Evolutionary conservation across 2,113 vertebrate genomes (phyloP), one percentile per base, ranked within the genome.

Genomic region (Centropristis striata): DNA sequence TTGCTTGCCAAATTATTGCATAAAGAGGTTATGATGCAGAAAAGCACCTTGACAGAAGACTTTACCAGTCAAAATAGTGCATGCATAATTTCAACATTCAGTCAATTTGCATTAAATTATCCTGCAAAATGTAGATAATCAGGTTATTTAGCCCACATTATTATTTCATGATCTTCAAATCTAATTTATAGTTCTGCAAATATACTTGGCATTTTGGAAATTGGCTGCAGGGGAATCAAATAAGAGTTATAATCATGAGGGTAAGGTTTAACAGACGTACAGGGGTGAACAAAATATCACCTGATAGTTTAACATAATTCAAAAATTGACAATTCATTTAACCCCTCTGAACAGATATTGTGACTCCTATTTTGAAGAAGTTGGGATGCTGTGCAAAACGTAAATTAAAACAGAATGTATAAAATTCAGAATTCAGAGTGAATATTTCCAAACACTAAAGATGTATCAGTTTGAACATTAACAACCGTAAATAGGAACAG

Each of bases 11-110:
- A 32, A 50, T 28, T 9, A 74, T 4, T 16, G 32, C 51, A 42
- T 39, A 21, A 42, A 42, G 32, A 54, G 25, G 8, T 42, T 58
- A n/a, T 53, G 2, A 53, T 36, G 28, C 39, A 57, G 37, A 64
- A 64, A 80, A 81, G 20, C 71, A 84, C 53, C 21, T 55, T 49
- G 28, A 70, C 67, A 64, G 12, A 53, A 21, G 55, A 61, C 25
- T 23, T 23, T 20, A 55, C 54, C 6, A 10, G 39, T 37, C 53
- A 39, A 25, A 50, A 49, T 20, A 8, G 5, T 42, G 49, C 37
- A 42, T 61, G 55, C 16, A 1, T 68, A 59, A 76, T 32, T 63
- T 41, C 47, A 64, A 69, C 32, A 66, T 39, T 21, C 21, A 68
- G 21, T 41, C 67, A 65, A 69, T 73, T 66, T 81, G 15, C 51